These are phyloP conservation scores for Liparis tanakae DNA, from an alignment of 2,797 vertebrate species.

Conservation along the genomic window DNA sequence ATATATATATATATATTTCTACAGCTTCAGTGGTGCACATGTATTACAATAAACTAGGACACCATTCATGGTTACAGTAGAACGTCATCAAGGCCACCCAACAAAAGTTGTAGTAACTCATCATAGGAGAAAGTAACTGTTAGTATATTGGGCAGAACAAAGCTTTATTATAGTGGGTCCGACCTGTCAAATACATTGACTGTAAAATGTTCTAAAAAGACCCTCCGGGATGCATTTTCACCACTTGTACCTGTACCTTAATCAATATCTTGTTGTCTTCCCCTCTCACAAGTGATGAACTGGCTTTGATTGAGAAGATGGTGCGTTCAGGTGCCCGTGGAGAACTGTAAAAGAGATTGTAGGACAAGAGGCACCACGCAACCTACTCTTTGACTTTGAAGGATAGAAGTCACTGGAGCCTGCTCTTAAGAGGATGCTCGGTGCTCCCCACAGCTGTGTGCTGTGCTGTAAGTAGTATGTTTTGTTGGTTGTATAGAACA, in stretches of 20 bases:
- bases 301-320: conserved; percentile 37
- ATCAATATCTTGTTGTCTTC: neutral
- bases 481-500: neutral
- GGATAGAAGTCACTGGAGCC: neutral
- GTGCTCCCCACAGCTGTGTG: conserved; percentile 20
- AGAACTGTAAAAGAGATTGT: conserved; percentile 24
- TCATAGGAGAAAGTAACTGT: neutral
- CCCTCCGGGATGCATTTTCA: neutral
- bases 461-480: conserved; percentile 53
- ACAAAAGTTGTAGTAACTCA: neutral
- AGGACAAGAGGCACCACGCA: neutral
- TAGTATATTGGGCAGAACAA: neutral
- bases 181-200: neutral
- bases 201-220: neutral
- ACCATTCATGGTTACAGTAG: neutral
- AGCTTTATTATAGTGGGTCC: neutral
- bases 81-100: neutral
- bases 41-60: neutral
- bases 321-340: conserved; percentile 9
- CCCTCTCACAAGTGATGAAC: conserved; percentile 19
- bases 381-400: conserved; percentile 5
- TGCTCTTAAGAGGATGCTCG: conserved; percentile 33
- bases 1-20: neutral
- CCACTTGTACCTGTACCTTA: neutral
- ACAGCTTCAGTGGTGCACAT: neutral